phyloP scores from a whole-genome alignment of 1,140 invertebrate species.

The Thereuonema tuberculata region DNA sequence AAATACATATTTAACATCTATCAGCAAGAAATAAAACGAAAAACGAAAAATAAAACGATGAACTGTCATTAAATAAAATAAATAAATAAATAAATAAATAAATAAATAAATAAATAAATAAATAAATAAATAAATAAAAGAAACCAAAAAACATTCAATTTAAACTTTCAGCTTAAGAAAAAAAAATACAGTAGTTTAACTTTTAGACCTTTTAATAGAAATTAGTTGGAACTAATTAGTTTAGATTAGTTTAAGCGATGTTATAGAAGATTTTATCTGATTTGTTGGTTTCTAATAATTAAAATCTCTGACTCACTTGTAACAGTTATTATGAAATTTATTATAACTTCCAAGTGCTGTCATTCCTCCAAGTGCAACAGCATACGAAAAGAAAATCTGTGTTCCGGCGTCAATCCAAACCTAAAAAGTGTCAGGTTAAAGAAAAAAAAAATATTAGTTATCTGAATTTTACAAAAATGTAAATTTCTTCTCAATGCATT shows the following conservation, averaged over 20 bases:
- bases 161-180: too few species aligned
- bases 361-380: slow-evolving; percentile 42
- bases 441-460: background rate
- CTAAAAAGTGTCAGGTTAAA: too few species aligned
- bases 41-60: too few species aligned
- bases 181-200: too few species aligned
- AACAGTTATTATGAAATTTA: slow-evolving; percentile 58
- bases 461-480: background rate
- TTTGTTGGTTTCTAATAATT: slow-evolving; percentile 26
- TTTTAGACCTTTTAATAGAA: slow-evolving; percentile 8
- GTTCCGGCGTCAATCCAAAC: slow-evolving; percentile 35
- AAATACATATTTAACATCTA: too few species aligned
- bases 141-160: too few species aligned
- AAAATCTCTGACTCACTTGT: slow-evolving; percentile 40
- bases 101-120: too few species aligned
- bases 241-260: slow-evolving; percentile 24
- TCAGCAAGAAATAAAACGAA: too few species aligned
- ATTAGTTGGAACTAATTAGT: slow-evolving; percentile 16
- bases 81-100: too few species aligned
- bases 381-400: slow-evolving; percentile 35
- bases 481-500: too few species aligned
- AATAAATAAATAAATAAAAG: too few species aligned
- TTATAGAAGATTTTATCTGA: slow-evolving; percentile 27
- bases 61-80: too few species aligned
- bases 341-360: slow-evolving; percentile 63